Conservation (phyloP, 2,113 vertebrate species). For the Numida meleagris region DNA sequence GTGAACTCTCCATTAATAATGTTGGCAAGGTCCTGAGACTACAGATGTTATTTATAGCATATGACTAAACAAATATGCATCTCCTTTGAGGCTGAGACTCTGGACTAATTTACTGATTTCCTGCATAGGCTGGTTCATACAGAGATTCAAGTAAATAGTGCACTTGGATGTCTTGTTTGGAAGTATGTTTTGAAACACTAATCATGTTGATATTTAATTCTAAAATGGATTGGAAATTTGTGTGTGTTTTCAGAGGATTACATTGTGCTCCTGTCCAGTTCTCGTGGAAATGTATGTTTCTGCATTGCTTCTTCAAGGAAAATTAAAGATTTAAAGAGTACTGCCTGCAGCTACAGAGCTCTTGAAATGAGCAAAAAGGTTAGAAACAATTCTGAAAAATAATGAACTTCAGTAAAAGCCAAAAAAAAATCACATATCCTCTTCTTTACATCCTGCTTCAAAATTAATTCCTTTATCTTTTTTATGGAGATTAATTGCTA, state of each 20-base stretch:
- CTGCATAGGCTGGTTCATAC: slow-evolving; percentile 39
- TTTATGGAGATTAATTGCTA: background rate
- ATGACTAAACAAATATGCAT: slow-evolving; percentile 58
- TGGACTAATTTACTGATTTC: slow-evolving; percentile 68
- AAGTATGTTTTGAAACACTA: background rate
- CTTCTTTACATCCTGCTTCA: background rate
- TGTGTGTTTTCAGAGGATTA: background rate
- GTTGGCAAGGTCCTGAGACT: slow-evolving; percentile 29
- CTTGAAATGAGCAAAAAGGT: background rate
- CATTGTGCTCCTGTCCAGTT: background rate
- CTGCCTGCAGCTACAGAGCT: background rate
- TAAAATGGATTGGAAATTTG: background rate
- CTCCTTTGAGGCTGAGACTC: slow-evolving; percentile 47
- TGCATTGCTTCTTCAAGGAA: background rate
- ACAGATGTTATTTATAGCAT: slow-evolving; percentile 68
- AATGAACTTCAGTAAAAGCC: background rate
- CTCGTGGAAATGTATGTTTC: background rate
- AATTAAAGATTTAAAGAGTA: background rate
- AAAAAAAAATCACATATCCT: background rate
- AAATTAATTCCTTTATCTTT: background rate
- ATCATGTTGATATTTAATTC: background rate
- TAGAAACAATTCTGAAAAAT: background rate
- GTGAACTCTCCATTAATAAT: slow-evolving; percentile 29
- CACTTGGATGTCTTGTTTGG: slow-evolving; percentile 4
- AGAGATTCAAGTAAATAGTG: slow-evolving; percentile 38